Conservation (phyloP, 2,113 vertebrate genomes). For the Cottus gobio region DNA sequence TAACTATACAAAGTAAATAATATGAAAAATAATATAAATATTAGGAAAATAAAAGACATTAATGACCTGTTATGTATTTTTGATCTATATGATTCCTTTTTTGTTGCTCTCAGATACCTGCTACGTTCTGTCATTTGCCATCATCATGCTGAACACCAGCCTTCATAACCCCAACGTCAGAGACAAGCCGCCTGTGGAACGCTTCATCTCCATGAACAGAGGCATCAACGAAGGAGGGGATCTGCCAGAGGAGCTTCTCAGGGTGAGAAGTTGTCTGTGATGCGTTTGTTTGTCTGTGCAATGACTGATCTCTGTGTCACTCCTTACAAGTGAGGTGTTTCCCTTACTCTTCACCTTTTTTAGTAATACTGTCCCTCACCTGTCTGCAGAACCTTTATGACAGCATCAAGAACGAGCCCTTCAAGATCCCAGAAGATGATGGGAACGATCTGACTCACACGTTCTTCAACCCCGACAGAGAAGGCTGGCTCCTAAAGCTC, state of each 20-base stretch:
- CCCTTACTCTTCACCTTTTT: conserved; percentile 10
- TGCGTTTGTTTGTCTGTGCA: conserved; percentile 3
- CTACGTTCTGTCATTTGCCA: conserved; percentile 96
- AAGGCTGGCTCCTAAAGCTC: conserved; percentile 98
- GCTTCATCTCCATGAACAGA: conserved; percentile 98
- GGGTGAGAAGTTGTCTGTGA: conserved; percentile 77
- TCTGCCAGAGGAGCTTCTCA: conserved; percentile 95
- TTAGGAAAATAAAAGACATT: background rate
- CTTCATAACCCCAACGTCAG: conserved; percentile 97
- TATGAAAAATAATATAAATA: background rate
- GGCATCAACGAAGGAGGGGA: conserved; percentile 98
- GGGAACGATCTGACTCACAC: conserved; percentile 98
- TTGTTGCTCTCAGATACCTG: conserved; percentile 89
- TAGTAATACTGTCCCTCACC: conserved; percentile 29
- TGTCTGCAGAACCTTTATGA: conserved; percentile 94
- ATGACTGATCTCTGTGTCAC: conserved; percentile 15
- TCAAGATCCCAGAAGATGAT: conserved; percentile 99
- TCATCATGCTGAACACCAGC: conserved; percentile 99
- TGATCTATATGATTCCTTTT: background rate
- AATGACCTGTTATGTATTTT: background rate
- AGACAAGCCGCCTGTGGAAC: conserved; percentile 95
- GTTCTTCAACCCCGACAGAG: conserved; percentile 98
- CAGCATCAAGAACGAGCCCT: conserved; percentile 99
- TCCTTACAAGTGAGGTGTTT: conserved; percentile 23
- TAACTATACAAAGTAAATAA: background rate